Evolutionary conservation across 2,888 invertebrate species (phyloP), one percentile per base, ranked within the genome.

Genomic region (Hyles lineata): DNA sequence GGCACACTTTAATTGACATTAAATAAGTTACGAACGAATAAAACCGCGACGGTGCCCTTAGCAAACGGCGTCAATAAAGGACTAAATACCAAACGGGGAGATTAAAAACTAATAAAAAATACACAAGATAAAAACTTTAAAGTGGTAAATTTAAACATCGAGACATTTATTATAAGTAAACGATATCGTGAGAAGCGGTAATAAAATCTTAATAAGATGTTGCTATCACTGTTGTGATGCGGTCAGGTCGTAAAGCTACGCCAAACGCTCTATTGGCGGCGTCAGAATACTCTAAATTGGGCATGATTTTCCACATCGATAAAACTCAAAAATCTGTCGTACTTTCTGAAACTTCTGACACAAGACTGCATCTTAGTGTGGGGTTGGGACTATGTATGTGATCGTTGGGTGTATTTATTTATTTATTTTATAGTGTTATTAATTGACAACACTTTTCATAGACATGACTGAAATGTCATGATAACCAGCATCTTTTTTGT

Each of bases 101-200:
- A 67, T 67, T 67, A 67, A 67, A 67, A 67, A 50, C 67, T 50
- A 67, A 67, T 50, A 67, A 67, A 63, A 67, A 50, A 67, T 67
- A 67, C 67, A 50, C 67, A 7, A 50, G 67, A 67, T 67, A 67
- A 67, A 67, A 67, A 43, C 43, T 50, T 43, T 67, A 67, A 67
- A 67, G 67, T 67, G 67, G 67, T 67, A 67, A 67, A 67, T 50
- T 67, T 67, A 50, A 67, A 67, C 50, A 67, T 67, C 50, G 50
- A 67, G 67, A 67, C 67, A 67, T 67, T 67, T 67, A 67, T 67
- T 67, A 67, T 67, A 67, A 67, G 43, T 67, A 67, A 63, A 63
- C 21, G 67, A 67, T 67, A 67, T 67, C 67, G 67, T 67, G 67
- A 67, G 67, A 67, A 50, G 67, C 67, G 50, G 67, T 50, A 50